Conservation (phyloP, 2,113 vertebrate genomes). For the Myrmecophaga tridactyla region DNA sequence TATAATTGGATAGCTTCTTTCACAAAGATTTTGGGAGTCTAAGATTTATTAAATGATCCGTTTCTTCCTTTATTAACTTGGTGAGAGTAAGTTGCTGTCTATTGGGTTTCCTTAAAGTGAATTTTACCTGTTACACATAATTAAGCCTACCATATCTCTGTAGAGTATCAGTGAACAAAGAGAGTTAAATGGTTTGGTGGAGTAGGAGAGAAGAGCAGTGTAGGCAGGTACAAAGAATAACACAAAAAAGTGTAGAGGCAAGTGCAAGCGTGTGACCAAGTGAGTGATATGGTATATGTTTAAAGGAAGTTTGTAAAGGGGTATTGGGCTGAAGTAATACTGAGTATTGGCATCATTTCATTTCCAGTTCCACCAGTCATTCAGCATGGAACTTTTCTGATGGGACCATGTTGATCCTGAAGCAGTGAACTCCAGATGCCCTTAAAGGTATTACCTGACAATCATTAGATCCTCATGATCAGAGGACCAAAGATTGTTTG, state of each 20-base stretch:
- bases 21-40: neutral
- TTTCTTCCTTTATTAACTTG: neutral
- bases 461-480: neutral
- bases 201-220: neutral
- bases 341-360: neutral
- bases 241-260: neutral
- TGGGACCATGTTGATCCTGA: neutral
- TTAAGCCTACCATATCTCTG: neutral
- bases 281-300: neutral
- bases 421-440: neutral
- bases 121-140: neutral
- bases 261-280: neutral
- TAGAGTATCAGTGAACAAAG: neutral
- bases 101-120: neutral
- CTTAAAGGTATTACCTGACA: neutral
- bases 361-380: neutral
- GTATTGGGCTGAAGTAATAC: neutral
- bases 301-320: neutral
- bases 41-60: neutral
- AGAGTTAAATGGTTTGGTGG: fast-evolving
- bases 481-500: neutral
- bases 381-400: neutral
- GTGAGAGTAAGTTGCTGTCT: neutral
- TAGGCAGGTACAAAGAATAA: neutral
- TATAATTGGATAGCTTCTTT: neutral